Evolutionary conservation across 2,113 vertebrate genomes (phyloP).

Genomic region (Neopipo cinnamomea): DNA sequence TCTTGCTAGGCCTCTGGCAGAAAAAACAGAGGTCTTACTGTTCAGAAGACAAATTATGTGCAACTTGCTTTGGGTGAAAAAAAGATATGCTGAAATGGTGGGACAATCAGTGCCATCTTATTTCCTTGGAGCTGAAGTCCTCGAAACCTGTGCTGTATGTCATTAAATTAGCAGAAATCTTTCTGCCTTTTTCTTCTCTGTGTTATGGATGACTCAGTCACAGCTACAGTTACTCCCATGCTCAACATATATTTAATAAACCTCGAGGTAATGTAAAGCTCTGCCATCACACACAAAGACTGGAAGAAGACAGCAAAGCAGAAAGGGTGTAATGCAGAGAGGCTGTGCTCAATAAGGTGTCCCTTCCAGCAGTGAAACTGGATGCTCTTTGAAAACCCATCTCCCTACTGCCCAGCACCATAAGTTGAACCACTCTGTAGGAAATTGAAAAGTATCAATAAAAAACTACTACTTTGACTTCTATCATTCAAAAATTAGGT

Average conservation of each 20-base stretch:
- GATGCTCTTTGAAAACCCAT: background rate
- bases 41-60: background rate
- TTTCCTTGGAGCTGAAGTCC: background rate
- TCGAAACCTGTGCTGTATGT: background rate
- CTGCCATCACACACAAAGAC: background rate
- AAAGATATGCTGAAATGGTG: background rate
- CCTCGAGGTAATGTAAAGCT: background rate
- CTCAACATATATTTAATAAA: background rate
- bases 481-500: background rate
- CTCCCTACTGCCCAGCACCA: background rate
- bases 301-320: background rate
- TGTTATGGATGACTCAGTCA: background rate
- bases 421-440: background rate
- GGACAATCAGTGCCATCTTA: background rate
- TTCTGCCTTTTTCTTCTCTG: background rate
- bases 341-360: background rate
- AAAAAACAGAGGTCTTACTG: background rate
- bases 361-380: background rate
- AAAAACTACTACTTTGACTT: background rate
- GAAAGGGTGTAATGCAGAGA: background rate
- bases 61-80: background rate
- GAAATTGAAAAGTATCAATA: background rate
- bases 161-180: background rate
- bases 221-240: background rate
- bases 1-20: background rate